These are phyloP conservation scores for Drosophila navojoa DNA, from an alignment of 1,140 invertebrate species.

Conservation along the genomic window DNA sequence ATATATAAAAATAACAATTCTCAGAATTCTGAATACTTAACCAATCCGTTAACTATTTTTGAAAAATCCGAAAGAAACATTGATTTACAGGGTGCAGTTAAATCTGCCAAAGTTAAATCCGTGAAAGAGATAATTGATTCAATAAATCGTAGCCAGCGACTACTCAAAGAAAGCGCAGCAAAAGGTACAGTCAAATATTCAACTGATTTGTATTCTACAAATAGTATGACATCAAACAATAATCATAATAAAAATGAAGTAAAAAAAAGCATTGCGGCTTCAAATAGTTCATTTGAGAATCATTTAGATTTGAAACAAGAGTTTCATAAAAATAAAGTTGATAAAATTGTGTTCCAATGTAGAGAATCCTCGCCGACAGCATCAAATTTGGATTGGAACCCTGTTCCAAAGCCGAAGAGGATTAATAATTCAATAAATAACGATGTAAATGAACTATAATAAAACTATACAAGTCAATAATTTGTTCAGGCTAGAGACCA, in stretches of 20 bases:
- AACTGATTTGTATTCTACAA: constrained; percentile 49
- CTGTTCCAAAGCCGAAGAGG: constrained; percentile 79
- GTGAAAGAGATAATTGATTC: constrained; percentile 83
- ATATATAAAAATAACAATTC: constrained; percentile 8
- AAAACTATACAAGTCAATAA: not conserved
- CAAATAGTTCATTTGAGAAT: constrained; percentile 19
- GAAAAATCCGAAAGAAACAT: constrained; percentile 16
- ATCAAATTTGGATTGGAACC: constrained; percentile 83
- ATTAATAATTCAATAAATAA: constrained; percentile 47
- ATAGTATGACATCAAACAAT: constrained; percentile 27
- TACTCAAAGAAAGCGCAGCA: constrained; percentile 74
- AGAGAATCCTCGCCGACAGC: constrained; percentile 77
- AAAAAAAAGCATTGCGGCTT: constrained; percentile 29
- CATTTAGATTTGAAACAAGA: constrained; percentile 16
- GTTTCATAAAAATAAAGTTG: constrained; percentile 70
- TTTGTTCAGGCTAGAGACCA: not conserved
- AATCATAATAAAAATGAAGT: constrained; percentile 25
- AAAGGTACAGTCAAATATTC: constrained; percentile 58
- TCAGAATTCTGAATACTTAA: constrained; percentile 1
- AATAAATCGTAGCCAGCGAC: constrained; percentile 77
- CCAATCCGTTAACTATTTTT: constrained; percentile 19
- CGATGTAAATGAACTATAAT: constrained; percentile 14
- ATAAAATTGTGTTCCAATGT: constrained; percentile 63
- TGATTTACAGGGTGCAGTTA: not conserved
- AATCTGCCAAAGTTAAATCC: constrained; percentile 57